Base-by-base conservation (phyloP, 2,797 vertebrate genomes). In the Kryptopterus vitreolus region DNA sequence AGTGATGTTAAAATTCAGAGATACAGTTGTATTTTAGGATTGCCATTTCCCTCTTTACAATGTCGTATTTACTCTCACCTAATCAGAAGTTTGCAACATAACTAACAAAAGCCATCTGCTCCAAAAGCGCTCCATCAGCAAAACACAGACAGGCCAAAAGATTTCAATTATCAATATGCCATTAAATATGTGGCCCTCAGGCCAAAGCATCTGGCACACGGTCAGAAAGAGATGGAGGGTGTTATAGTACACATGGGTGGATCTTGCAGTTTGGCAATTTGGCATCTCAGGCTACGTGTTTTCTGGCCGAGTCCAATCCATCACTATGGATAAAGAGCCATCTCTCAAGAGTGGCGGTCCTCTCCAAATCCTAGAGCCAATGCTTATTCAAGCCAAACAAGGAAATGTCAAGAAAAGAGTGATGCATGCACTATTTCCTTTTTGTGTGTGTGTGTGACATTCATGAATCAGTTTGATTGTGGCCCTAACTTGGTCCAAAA, bases 121-220 rank as follows among this genome's bases (percentile, higher is more conserved):
- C 85, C 81, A 68, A 89, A 92, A 91, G 82, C 85, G 87, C 90
- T 81, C 77, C 84, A 88, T 93, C 93, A 94, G 92, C 92, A 91
- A 84, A 92, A 78, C 82, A 6, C 80, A 85, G 18, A 80, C 83
- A 85, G 82, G 86, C 38, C 73, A 84, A 90, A 90, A 91, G 89
- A 91, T 92, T 94, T 92, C 90, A 93, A 91, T 93, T 93, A 93
- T 92, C 90, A 93, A 91, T 91, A 91, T 88, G 88, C 85, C 87
- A 88, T 92, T 93, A 92, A 93, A 91, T 91, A 91, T 87, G 88
- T 87, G 31, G 87, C 91, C 87, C 85, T 82, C 84, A 87, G 91
- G 90, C 89, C 89, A 86, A 87, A 87, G 85, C 91, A 88, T 63
- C 90, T 88, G 88, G 87, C 87, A 66, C 85, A 82, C 85, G 81